Percentiles rank a stretch among this genome's conserved stretches.
phyloP scores from a whole-genome alignment of 2,888 invertebrate genomes.

The Aradus depressus region DNA sequence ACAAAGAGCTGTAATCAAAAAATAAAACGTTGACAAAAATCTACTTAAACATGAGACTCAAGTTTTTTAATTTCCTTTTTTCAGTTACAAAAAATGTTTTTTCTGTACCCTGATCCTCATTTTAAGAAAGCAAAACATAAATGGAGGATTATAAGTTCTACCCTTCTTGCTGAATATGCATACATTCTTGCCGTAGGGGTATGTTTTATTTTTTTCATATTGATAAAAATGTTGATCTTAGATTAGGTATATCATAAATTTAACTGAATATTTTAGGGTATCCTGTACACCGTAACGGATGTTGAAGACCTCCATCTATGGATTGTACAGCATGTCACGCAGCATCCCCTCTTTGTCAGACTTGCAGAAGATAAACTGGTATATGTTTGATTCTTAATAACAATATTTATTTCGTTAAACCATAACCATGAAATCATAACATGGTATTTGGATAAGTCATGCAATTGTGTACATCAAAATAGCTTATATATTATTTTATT shows the following conservation, averaged over 20 bases:
- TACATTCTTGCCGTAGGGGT: conserved; percentile 79
- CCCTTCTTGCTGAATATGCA: conserved; percentile 91
- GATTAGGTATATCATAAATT: conserved; percentile 6
- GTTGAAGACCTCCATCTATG: conserved; percentile 93
- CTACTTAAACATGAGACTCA: neutral
- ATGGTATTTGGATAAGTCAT: too few species aligned
- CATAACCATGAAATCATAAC: neutral
- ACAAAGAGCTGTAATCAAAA: too few species aligned
- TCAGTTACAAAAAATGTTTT: conserved; percentile 92
- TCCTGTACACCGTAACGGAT: conserved; percentile 95
- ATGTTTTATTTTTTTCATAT: conserved; percentile 34
- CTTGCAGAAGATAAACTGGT: conserved; percentile 66
- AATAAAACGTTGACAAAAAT: too few species aligned
- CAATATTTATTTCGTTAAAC: neutral
- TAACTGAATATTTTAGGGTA: conserved; percentile 48
- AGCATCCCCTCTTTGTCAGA: conserved; percentile 80
- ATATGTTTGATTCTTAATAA: conserved; percentile 30
- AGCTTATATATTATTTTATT: too few species aligned
- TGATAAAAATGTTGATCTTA: neutral
- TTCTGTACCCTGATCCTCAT: conserved; percentile 97
- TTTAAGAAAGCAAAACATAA: conserved; percentile 98
- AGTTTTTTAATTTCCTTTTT: conserved; percentile 29
- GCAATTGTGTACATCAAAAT: too few species aligned
- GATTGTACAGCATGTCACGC: conserved; percentile 86
- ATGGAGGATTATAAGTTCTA: conserved; percentile 94